Evolutionary conservation across 53 echinoderm and acorn worm genomes (phyloP).

Genomic region (Echinarachnius parma): DNA sequence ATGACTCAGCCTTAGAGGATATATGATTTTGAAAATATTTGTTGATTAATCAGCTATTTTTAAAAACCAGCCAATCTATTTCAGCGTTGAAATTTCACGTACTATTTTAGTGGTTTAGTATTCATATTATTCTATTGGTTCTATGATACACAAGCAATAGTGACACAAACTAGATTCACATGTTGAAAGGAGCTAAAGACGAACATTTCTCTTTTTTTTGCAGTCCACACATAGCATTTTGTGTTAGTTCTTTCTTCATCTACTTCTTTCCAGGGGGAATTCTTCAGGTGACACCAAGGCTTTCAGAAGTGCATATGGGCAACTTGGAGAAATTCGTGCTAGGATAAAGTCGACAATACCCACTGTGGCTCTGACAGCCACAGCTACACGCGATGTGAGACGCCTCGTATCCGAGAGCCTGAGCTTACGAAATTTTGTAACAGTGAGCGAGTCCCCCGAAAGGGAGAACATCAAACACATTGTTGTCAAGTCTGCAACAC

Average conservation of each 20-base stretch:
- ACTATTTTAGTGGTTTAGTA: too few relatives aligned
- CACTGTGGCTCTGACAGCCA: constrained; percentile 48
- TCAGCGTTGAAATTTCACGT: too few relatives aligned
- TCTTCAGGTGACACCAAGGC: constrained; percentile 25
- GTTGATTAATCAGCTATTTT: too few relatives aligned
- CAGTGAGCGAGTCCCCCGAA: constrained; percentile 16
- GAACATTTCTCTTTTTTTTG: too few relatives aligned
- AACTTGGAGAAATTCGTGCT: constrained; percentile 4
- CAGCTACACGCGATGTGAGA: constrained; percentile 26
- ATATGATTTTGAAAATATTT: too few relatives aligned
- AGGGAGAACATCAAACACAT: constrained; percentile 44
- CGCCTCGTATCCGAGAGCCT: constrained; percentile 7
- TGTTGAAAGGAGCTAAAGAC: too few relatives aligned
- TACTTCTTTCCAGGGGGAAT: constrained; percentile 6
- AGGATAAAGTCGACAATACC: constrained; percentile 6
- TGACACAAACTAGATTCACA: too few relatives aligned
- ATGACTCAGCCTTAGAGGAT: too few relatives aligned
- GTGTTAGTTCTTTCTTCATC: neutral
- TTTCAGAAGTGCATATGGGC: constrained; percentile 13
- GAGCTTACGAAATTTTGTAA: constrained; percentile 19
- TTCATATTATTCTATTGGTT: too few relatives aligned
- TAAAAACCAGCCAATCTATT: too few relatives aligned
- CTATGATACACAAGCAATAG: too few relatives aligned
- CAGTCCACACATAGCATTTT: too few relatives aligned
- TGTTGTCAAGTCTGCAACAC: neutral